Conservation (phyloP, 1,140 invertebrate genomes). For the Centruroides sculpturatus region DNA sequence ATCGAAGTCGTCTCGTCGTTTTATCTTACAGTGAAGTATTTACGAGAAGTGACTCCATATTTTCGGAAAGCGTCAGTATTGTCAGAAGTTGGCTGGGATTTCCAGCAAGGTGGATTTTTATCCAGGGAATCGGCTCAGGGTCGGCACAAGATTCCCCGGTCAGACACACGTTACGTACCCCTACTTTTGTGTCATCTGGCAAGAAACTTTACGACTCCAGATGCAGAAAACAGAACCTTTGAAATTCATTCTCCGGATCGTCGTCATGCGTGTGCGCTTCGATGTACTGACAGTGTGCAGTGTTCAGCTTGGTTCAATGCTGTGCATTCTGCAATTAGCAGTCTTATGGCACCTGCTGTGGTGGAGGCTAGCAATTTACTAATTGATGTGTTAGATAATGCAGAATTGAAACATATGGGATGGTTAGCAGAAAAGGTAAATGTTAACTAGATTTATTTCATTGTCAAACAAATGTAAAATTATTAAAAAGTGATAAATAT, state of each 20-base stretch:
- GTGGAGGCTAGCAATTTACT: constrained; percentile 43
- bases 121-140: constrained; percentile 22
- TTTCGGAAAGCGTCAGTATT: constrained; percentile 91
- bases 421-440: constrained; percentile 57
- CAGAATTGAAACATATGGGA: constrained; percentile 73
- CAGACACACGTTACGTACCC: constrained; percentile 74
- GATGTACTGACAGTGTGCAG: constrained; percentile 36
- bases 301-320: constrained; percentile 84
- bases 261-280: constrained; percentile 68
- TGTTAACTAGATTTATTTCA: too few species aligned
- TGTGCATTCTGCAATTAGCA: constrained; percentile 63
- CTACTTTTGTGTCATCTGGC: constrained; percentile 79
- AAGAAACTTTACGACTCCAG: constrained; percentile 51
- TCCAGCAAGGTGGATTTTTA: constrained; percentile 20
- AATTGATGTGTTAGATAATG: constrained; percentile 47
- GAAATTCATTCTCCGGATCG: constrained; percentile 82
- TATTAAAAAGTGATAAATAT: too few species aligned
- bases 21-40: constrained; percentile 73
- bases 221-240: constrained; percentile 55
- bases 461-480: too few species aligned
- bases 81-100: constrained; percentile 82
- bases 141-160: constrained; percentile 42
- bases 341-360: constrained; percentile 36
- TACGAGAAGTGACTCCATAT: constrained; percentile 92
- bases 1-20: constrained; percentile 11